Percentiles rank a stretch among this genome's conserved stretches.
phyloP scores from a whole-genome alignment of 2,113 vertebrate species.

The Plecturocebus donacophilus region DNA sequence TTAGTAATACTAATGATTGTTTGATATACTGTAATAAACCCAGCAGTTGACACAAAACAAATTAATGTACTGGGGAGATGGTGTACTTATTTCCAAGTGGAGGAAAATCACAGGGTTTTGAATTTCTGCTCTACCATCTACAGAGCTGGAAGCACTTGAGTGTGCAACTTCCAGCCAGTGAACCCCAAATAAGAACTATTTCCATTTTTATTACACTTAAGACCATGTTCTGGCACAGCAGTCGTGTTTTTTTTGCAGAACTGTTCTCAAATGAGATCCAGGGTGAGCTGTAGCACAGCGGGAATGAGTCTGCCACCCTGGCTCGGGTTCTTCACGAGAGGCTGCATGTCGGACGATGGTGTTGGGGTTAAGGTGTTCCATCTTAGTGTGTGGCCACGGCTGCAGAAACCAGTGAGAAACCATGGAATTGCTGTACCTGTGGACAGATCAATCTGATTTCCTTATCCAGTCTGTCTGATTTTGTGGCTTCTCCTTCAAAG shows the following conservation, averaged over 20 bases:
- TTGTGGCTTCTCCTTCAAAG: not conserved
- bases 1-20: not conserved
- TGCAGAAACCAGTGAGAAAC: not conserved
- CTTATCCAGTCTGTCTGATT: not conserved
- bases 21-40: not conserved
- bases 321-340: not conserved
- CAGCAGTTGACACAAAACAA: not conserved
- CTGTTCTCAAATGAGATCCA: not conserved
- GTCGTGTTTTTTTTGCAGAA: not conserved
- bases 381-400: not conserved
- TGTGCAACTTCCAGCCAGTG: not conserved
- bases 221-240: not conserved
- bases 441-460: not conserved
- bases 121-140: not conserved
- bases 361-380: not conserved
- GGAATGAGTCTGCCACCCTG: not conserved
- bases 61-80: not conserved
- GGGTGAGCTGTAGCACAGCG: not conserved
- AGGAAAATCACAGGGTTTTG: not conserved
- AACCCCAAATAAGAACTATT: not conserved
- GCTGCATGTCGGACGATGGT: not conserved
- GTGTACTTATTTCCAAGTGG: not conserved
- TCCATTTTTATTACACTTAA: not conserved
- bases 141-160: not conserved
- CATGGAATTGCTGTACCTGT: not conserved